Percentiles rank a stretch among this genome's conserved stretches.
Conservation (phyloP, 64 coral and sea anemone species). For the Montipora capricornis region DNA sequence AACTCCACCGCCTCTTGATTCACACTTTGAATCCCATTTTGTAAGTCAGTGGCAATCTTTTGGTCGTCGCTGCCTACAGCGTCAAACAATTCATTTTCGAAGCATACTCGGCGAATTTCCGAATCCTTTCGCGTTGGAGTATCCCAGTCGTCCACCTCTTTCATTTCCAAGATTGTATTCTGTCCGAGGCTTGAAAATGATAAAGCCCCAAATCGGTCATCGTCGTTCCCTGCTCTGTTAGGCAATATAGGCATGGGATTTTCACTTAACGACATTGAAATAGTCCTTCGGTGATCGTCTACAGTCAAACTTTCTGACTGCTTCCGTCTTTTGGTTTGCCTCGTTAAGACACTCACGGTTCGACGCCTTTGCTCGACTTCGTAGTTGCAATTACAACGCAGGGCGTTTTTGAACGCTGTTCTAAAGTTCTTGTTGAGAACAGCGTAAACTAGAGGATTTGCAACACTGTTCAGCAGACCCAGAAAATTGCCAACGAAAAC, state of each 20-base stretch:
- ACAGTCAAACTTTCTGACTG: slow-evolving; percentile 12
- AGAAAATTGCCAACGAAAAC: slow-evolving; percentile 85
- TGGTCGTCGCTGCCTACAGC: neutral
- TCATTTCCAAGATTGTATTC: neutral
- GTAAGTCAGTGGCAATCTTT: neutral
- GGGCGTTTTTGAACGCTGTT: slow-evolving; percentile 82
- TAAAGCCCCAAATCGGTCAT: neutral
- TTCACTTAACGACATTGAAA: neutral
- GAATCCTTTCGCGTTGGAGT: neutral
- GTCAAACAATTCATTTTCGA: neutral
- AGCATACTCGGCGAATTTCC: slow-evolving; percentile 14
- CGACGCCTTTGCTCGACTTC: slow-evolving; percentile 71
- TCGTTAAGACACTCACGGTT: slow-evolving; percentile 47
- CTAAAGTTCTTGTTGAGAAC: slow-evolving; percentile 80
- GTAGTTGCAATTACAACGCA: slow-evolving; percentile 83
- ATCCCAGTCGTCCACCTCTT: neutral
- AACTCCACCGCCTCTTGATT: neutral
- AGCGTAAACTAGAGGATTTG: slow-evolving; percentile 86
- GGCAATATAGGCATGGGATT: neutral
- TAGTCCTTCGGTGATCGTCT: slow-evolving; percentile 1
- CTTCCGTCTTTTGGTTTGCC: neutral
- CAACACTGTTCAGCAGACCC: slow-evolving; percentile 78
- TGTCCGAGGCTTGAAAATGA: slow-evolving; percentile 23
- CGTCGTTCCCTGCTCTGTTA: neutral
- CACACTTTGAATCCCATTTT: neutral